Evolutionary conservation across 1,140 invertebrate genomes (phyloP), one percentile per base, ranked within the genome.

Genomic region (Neuroterus valhalla): DNA sequence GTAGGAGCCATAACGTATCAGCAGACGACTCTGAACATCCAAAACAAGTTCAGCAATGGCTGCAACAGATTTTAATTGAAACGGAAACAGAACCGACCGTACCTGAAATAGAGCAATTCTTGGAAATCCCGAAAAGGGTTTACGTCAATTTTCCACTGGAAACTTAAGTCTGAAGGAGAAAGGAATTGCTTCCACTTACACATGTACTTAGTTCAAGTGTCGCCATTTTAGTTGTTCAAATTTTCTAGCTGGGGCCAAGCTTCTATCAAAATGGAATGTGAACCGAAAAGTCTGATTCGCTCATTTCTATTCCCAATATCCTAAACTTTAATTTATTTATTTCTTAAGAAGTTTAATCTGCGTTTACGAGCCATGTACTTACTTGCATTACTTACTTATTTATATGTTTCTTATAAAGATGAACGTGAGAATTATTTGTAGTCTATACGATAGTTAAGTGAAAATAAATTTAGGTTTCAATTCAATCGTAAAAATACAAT

Each of bases 31-130:
- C 75, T 21, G 80, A 88, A 50, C 88, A 89, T 78, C 91, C 91
- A 12, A 89, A 91, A 14, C 91, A 92, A 75, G 90, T 92, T 12
- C 91, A 92, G 26, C 91, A 92, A 46, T 92, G 91, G 91, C 79
- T 92, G 38, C 87, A 88, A 10, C 90, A 92, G 70, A 92, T 92
- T 23, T 86, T 92, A 70, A 87, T 88, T 0, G 91, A 92, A 71
- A 91, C 91, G 0, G 91, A 92, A 80, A 89, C 91, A 31, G 91
- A 92, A 75, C 91, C 91, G 6, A 89, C 88, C 69, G 83, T 89
- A 45, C 85, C 89, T 23, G 89, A 90, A 68, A 79, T 85, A 4
- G 88, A 84, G 14, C 89, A 91, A 43, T 91, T 92, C 71, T 88
- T 88, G 17, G 90, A 89, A 45, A 91, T 92, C 79, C 84, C 91